phyloP scores from a whole-genome alignment of 2,888 invertebrate species.

The Elegia similella region DNA sequence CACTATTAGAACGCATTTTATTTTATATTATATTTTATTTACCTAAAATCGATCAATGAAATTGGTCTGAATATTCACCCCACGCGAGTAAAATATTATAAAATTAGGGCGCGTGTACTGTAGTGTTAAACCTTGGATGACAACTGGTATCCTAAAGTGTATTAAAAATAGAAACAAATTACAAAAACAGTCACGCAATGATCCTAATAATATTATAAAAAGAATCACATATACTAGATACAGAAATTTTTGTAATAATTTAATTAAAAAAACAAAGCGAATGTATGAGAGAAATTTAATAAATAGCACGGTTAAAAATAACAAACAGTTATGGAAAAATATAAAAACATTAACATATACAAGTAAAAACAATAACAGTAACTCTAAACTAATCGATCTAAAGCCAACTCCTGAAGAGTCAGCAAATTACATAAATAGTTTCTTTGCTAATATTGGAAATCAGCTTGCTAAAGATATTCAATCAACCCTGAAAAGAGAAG shows the following conservation, averaged over 20 bases:
- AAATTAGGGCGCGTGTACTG: too few relatives aligned
- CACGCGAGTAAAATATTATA: too few relatives aligned
- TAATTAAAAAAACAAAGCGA: conserved; percentile 15
- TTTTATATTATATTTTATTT: too few relatives aligned
- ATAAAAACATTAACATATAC: background rate
- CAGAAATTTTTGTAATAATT: background rate
- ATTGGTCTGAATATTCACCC: too few relatives aligned
- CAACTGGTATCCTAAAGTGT: too few relatives aligned
- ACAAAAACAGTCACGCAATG: too few relatives aligned
- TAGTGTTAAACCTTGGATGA: too few relatives aligned
- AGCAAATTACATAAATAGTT: conserved; percentile 16
- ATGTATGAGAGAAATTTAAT: conserved; percentile 9
- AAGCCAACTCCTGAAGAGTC: background rate
- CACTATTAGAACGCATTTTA: too few relatives aligned
- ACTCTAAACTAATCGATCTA: background rate
- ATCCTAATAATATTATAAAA: background rate
- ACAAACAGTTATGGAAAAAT: background rate
- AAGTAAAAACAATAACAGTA: background rate
- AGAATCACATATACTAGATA: background rate
- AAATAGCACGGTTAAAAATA: background rate
- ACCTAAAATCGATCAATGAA: too few relatives aligned
- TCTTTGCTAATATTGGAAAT: conserved; percentile 17
- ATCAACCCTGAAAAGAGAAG: background rate
- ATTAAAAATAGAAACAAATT: too few relatives aligned
- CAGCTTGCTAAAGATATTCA: conserved; percentile 16